Evolutionary conservation across 1,140 invertebrate species (phyloP), one percentile per base, ranked within the genome.

Genomic region (Sycophaga agraensis): DNA sequence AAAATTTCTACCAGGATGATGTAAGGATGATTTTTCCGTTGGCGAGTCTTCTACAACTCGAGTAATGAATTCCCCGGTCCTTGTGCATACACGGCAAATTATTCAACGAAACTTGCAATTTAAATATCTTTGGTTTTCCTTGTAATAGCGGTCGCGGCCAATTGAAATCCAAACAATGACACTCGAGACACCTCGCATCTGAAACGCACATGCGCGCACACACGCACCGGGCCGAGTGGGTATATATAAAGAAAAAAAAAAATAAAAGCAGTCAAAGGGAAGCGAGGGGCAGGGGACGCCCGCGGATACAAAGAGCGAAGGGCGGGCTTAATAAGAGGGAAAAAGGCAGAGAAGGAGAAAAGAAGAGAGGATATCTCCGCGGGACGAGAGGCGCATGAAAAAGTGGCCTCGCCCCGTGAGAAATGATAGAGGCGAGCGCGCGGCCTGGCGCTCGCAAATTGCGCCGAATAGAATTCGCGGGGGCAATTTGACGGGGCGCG

Each of bases 391-490:
- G 42, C n/a, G n/a, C 35, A 43, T 42, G 24, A 39, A 28, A 24
- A 49, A 48, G 43, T 35, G n/a, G 22, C 24, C 6, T 22, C 5
- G 14, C 31, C n/a, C n/a, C n/a, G n/a, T n/a, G n/a, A n/a, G n/a
- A 39, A 22, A 58, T 48, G 34, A 58, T 49, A 58, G 45, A 26
- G 45, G 39, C n/a, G 37, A 40, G 2, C 1, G n/a, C 28, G 51
- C 14, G 4, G 11, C 12, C 24, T n/a, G n/a, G 28, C 40, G 45
- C 37, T 53, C 53, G 37, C 21, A 60, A 60, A 60, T 60, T 60
- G 53, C 49, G 48, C 8, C 28, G 40, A 60, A 45, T 60, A 53
- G 58, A 60, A 60, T 60, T 53, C 39, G 49, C 28, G 45, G 53
- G 2, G 31, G 58, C 21, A 53, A 53, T 53, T 45, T 53, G 40